Conservation (phyloP, 2,888 invertebrate species). For the Pachydiplax longipennis region DNA sequence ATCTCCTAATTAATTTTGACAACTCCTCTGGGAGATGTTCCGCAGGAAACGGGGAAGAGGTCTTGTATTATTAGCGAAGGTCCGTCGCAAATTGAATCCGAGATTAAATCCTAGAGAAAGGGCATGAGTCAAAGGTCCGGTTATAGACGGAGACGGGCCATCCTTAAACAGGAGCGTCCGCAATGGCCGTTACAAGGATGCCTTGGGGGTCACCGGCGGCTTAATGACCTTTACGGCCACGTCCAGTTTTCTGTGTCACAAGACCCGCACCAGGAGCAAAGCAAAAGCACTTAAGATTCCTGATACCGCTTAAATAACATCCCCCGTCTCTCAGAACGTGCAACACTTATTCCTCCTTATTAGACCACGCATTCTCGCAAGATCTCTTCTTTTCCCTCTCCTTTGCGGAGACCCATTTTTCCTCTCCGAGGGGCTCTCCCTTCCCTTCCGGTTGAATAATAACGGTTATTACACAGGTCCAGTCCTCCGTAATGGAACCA, state of each 20-base stretch:
- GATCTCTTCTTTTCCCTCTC: background rate
- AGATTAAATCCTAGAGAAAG: slow-evolving; percentile 24
- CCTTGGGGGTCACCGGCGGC: slow-evolving; percentile 6
- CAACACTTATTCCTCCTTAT: background rate
- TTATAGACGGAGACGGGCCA: background rate
- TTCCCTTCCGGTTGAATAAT: slow-evolving; percentile 28
- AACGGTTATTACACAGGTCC: slow-evolving; percentile 44
- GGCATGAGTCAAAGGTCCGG: background rate
- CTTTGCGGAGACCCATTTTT: background rate
- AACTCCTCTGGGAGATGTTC: background rate
- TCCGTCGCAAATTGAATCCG: background rate
- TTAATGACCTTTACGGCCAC: slow-evolving; percentile 32
- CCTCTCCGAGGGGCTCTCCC: background rate
- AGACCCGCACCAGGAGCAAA: background rate
- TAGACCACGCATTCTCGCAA: background rate
- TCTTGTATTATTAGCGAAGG: background rate
- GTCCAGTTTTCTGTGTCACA: background rate
- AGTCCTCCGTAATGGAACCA: slow-evolving; percentile 40
- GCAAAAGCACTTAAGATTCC: slow-evolving; percentile 32
- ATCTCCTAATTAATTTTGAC: background rate
- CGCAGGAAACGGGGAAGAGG: background rate
- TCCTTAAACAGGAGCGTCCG: slow-evolving; percentile 18
- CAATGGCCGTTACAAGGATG: slow-evolving; percentile 2
- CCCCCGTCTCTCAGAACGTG: background rate
- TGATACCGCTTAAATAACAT: slow-evolving; percentile 5